Evolutionary conservation across 2,797 vertebrate species (phyloP), one percentile per base, ranked within the genome.

Genomic region (Lacerta viridis): DNA sequence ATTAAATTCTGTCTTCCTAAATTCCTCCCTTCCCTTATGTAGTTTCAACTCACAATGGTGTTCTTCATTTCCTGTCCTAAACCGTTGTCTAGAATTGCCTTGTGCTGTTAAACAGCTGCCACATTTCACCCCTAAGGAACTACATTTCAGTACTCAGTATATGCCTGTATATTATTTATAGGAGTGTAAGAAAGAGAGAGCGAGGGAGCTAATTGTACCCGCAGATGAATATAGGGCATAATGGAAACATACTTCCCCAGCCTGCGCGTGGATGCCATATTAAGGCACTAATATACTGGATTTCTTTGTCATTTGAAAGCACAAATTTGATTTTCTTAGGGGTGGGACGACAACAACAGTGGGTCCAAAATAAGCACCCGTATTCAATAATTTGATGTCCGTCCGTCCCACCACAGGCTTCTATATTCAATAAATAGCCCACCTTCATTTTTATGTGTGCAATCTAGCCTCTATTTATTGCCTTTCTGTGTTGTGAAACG

Each of bases 61-160:
- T 93, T 93, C 95, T 93, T 96, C 93, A 96, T 95, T 95, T 96
- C 94, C 94, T 95, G 92, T 18, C 36, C 0, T 7, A 92, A 95
- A 92, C 86, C 0, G 86, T 89, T 81, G 93, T 5, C 27, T 93
- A 69, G 93, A 95, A 94, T 95, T 94, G 94, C 93, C 93, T 94
- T 95, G 92, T 91, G 94, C 94, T 91, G 93, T 93, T 85, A 92
- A 95, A 94, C 94, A 96, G 94, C 94, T 96, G 94, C 94, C 94
- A 92, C 94, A 94, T 94, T 90, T 94, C 69, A 80, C 88, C 93
- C 93, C 92, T 13, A 92, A 92, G 93, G 93, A 94, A 91, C 84
- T 80, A 91, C 76, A 17, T 86, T 64, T 94, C 61, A 1, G 82
- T 23, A 33, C 87, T 8, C 75, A 66, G 61, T 39, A 43, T 82